A percentile compares a stretch with the other conserved stretches of the same genome.
Conservation (phyloP, 1,140 invertebrate species). For the Harlomillsia oculata region DNA sequence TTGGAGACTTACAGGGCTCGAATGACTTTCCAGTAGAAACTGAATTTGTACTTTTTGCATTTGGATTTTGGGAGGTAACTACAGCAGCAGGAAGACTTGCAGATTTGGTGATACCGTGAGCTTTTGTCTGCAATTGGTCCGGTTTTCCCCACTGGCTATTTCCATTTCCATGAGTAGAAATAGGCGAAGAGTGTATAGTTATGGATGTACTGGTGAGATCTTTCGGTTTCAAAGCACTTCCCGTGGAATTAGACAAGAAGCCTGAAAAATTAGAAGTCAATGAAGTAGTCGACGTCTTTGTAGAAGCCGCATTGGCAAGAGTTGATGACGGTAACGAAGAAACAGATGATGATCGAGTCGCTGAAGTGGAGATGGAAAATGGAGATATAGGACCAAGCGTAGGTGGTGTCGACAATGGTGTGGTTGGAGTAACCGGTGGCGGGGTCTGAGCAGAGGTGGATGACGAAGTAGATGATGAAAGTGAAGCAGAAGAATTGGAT, state of each 20-base stretch:
- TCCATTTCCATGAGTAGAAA: not conserved
- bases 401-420: slow-evolving; percentile 8
- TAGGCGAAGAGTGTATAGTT: too few relatives aligned
- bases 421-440: slow-evolving; percentile 19
- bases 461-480: slow-evolving; percentile 16
- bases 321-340: not conserved
- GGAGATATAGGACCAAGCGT: not conserved
- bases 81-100: too few relatives aligned
- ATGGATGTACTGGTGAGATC: too few relatives aligned
- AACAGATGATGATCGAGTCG: not conserved
- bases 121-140: too few relatives aligned
- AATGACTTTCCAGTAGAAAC: too few relatives aligned
- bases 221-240: too few relatives aligned
- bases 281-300: slow-evolving; percentile 11
- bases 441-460: slow-evolving; percentile 10
- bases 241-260: too few relatives aligned
- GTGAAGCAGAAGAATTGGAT: slow-evolving; percentile 12
- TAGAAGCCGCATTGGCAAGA: slow-evolving; percentile 12
- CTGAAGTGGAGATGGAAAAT: not conserved
- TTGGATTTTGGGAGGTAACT: too few relatives aligned
- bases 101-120: too few relatives aligned
- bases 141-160: not conserved
- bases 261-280: not conserved
- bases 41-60: too few relatives aligned
- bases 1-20: too few relatives aligned